Percentiles rank a stretch among this genome's conserved stretches.
phyloP scores from a whole-genome alignment of 2,113 vertebrate species.

The Ciconia stormi region DNA sequence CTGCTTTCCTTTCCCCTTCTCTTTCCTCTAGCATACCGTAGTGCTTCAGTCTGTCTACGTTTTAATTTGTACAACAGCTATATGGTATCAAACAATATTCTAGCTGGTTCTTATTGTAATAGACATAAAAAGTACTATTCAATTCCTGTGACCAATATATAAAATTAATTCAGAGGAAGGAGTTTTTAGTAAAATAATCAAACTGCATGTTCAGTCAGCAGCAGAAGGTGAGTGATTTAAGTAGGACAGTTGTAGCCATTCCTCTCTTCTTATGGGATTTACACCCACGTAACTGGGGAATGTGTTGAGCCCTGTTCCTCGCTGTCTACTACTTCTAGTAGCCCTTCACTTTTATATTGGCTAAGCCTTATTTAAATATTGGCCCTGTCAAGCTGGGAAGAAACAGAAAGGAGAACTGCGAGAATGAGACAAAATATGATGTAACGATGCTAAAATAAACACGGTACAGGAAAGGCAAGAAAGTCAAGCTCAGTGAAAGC shows the following conservation, averaged over 20 bases:
- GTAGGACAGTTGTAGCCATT: background rate
- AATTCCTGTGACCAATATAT: background rate
- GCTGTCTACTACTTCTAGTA: background rate
- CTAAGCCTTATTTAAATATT: slow-evolving; percentile 16
- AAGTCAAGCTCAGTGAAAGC: slow-evolving; percentile 11
- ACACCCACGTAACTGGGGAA: background rate
- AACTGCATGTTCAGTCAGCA: background rate
- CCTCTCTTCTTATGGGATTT: slow-evolving; percentile 18
- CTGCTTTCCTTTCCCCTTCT: background rate
- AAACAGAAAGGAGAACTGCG: background rate
- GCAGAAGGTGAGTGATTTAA: background rate
- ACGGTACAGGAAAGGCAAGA: slow-evolving; percentile 55
- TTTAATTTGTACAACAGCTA: background rate
- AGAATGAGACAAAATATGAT: slow-evolving; percentile 50
- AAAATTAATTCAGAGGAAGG: background rate
- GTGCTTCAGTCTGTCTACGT: background rate
- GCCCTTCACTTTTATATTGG: background rate
- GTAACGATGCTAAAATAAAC: slow-evolving; percentile 43
- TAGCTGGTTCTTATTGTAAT: background rate
- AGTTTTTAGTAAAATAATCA: background rate
- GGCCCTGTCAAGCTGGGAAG: background rate
- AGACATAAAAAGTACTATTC: background rate
- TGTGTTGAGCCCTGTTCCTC: background rate
- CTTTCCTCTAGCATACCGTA: background rate
- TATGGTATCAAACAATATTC: background rate